Conservation (phyloP, 2,888 invertebrate genomes). For the Agrochola circellaris region DNA sequence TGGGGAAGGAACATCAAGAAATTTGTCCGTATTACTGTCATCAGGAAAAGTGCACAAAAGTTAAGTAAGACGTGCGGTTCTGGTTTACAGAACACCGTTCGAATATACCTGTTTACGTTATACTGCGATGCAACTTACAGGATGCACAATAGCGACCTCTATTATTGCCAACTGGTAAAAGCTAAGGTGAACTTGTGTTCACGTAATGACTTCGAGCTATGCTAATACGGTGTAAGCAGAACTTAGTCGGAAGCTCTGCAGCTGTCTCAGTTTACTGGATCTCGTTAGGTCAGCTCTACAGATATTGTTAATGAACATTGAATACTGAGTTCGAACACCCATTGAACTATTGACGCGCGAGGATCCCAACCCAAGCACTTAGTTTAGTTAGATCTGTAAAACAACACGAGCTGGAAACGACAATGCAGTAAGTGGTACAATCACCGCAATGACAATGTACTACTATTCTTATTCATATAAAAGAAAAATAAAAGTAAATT, state of each 20-base stretch:
- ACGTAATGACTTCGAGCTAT: slow-evolving; percentile 29
- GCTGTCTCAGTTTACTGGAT: slow-evolving; percentile 6
- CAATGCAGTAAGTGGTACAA: too few relatives aligned
- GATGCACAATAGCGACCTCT: slow-evolving; percentile 9
- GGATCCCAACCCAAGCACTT: neutral
- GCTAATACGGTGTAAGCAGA: slow-evolving; percentile 24
- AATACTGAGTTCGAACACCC: neutral
- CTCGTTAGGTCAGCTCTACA: neutral
- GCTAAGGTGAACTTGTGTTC: slow-evolving; percentile 22
- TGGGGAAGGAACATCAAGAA: neutral
- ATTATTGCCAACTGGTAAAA: slow-evolving; percentile 22
- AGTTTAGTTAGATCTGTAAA: neutral
- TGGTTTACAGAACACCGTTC: neutral
- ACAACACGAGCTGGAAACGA: neutral
- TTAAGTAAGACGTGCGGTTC: neutral
- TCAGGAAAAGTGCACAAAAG: neutral
- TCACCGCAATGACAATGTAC: too few relatives aligned
- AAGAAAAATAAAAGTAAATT: too few relatives aligned
- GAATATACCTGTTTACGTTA: neutral
- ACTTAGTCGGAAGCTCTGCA: slow-evolving; percentile 1
- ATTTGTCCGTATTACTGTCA: neutral
- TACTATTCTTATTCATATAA: too few relatives aligned
- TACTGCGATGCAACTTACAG: neutral
- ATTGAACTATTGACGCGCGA: neutral
- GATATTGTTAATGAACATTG: slow-evolving; percentile 8